Evolutionary conservation across 2,113 vertebrate species (phyloP).

Genomic region (Tiliqua scincoides): DNA sequence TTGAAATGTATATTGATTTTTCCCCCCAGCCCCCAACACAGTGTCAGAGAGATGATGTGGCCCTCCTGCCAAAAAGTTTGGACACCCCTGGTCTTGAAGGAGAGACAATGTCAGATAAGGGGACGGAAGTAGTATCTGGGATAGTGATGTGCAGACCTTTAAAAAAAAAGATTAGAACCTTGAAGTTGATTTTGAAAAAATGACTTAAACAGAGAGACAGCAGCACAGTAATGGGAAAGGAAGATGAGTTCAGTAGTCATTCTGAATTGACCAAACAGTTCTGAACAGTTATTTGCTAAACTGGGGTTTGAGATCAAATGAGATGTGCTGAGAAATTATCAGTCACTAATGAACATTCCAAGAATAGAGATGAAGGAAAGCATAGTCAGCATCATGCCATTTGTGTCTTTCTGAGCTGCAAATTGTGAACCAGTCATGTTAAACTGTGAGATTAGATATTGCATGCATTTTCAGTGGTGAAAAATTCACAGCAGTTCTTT

Average conservation of each 20-base stretch:
- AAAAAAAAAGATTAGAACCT: background rate
- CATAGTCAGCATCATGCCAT: too few relatives aligned
- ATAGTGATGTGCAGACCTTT: background rate
- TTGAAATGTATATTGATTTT: too few relatives aligned
- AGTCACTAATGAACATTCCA: background rate
- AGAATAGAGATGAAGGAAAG: background rate
- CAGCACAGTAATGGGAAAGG: background rate
- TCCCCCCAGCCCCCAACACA: too few relatives aligned
- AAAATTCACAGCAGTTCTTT: background rate
- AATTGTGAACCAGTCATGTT: background rate
- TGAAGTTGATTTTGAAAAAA: background rate
- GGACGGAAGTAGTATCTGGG: background rate
- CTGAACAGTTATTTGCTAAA: background rate
- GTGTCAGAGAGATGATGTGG: too few relatives aligned
- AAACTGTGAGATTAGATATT: background rate
- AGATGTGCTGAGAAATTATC: background rate
- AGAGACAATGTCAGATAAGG: background rate
- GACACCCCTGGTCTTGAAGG: too few relatives aligned
- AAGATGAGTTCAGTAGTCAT: background rate
- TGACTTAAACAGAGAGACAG: background rate
- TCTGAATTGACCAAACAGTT: background rate
- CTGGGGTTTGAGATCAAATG: background rate
- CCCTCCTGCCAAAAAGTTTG: too few relatives aligned
- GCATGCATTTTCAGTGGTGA: background rate
- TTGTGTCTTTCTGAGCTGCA: too few relatives aligned